Evolutionary conservation across 2,888 invertebrate species (phyloP), one percentile per base, ranked within the genome.

Genomic region (Galerucella calmariensis): DNA sequence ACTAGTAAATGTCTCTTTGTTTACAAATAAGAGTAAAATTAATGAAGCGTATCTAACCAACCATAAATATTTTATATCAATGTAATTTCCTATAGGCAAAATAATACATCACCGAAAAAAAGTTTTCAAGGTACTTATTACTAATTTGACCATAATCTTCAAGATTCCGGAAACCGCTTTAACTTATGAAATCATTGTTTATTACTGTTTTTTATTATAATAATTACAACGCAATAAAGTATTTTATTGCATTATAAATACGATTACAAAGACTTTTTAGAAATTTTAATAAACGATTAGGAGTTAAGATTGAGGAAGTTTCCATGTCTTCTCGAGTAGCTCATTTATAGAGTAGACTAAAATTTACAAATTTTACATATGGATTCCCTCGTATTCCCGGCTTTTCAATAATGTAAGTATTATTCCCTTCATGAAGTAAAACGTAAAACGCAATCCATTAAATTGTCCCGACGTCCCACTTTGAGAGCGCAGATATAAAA

Each of bases 401-500:
- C 6, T 41, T 48, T 48, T 48, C 14, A 14, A 48, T 48, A 48
- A 4, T 48, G 48, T 14, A 11, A 11, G 48, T 48, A 14, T 48
- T 14, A 48, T 12, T n/a, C 5, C n/a, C 14, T 20, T 16, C 16
- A 10, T 56, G 20, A 56, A 56, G 56, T 56, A 20, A 56, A 20
- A 56, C 48, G 56, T 56, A 56, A 56, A 20, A 56, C 48, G 56
- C 56, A 56, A 16, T 56, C 10, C 20, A 56, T 56, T 56, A n/a
- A 56, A 56, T 56, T 56, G 1, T 20, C 56, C 10, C 56, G n/a
- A 56, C 8, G 56, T 56, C 2, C 41, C 12, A 4, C 46, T 41
- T 44, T 46, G 46, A 16, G 44, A 51, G 51, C 16, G 35, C 51
- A 48, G 69, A 63, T 27, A 53, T 46, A 63, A 61, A 27, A 58